Evolutionary conservation across 2,888 invertebrate species (phyloP).

Genomic region (Ditylenchus weischeri): DNA sequence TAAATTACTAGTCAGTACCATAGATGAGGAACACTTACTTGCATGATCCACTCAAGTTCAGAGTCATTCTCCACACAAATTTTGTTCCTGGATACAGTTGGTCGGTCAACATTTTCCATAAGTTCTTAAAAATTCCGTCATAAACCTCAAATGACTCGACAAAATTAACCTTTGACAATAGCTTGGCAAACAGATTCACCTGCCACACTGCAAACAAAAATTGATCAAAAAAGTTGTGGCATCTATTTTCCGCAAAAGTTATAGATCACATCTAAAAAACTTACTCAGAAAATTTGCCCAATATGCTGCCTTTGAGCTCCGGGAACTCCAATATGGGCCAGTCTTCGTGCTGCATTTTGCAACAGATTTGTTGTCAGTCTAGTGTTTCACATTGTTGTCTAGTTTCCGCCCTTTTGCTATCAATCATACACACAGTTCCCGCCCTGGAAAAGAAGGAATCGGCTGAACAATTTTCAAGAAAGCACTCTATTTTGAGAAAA

Average conservation of each 20-base stretch:
- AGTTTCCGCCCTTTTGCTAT: no score
- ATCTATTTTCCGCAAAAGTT: conserved; percentile 2
- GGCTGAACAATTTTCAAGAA: background rate
- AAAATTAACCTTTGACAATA: conserved; percentile 19
- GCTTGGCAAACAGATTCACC: conserved; percentile 37
- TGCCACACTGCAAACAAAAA: conserved; percentile 27
- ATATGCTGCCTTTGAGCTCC: conserved; percentile 46
- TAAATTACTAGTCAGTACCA: no score
- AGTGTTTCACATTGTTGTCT: no score
- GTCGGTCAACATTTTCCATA: conserved; percentile 36
- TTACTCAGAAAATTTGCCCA: conserved; percentile 51
- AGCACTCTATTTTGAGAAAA: no score
- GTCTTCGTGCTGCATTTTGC: conserved; percentile 31
- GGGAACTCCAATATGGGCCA: conserved; percentile 56
- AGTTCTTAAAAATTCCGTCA: conserved; percentile 24
- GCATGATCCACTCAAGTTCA: conserved; percentile 57
- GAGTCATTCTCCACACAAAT: conserved; percentile 39
- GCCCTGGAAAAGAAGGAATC: no score
- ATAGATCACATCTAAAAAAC: conserved; percentile 13
- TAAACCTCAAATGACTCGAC: no score
- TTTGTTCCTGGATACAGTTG: conserved; percentile 1
- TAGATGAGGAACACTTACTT: conserved; percentile 34
- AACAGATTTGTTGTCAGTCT: no score
- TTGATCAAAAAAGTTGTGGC: background rate
- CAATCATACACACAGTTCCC: no score